Percentiles rank a stretch among this genome's conserved stretches.
phyloP scores from a whole-genome alignment of 2,113 vertebrate species.

The Barbus barbus region DNA sequence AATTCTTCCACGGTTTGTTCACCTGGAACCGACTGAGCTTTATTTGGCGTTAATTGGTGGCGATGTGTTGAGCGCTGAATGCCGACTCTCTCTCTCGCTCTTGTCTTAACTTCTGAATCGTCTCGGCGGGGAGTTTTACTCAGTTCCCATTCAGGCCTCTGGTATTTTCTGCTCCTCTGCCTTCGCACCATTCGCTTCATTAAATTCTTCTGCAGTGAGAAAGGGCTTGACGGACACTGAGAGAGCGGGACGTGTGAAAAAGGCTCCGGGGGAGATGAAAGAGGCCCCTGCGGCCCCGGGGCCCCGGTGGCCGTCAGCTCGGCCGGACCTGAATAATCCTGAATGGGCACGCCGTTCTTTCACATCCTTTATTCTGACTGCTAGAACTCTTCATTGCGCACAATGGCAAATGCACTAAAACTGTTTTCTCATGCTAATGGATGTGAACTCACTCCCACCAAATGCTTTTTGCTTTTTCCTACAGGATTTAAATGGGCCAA shows the following conservation, averaged over 20 bases:
- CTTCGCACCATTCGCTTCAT: constrained; percentile 79
- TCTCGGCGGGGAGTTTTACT: constrained; percentile 66
- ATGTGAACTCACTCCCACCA: constrained; percentile 77
- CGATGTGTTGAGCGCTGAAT: neutral
- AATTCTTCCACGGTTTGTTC: neutral
- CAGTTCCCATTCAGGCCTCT: constrained; percentile 55
- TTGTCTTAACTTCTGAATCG: constrained; percentile 67
- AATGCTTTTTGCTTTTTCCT: constrained; percentile 56
- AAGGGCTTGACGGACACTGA: constrained; percentile 78
- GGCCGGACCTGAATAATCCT: constrained; percentile 78
- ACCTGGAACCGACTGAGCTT: neutral
- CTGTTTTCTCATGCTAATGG: constrained; percentile 97
- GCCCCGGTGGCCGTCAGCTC: constrained; percentile 74
- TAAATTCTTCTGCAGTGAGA: constrained; percentile 86
- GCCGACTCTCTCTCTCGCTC: constrained; percentile 23
- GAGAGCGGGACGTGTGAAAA: constrained; percentile 70
- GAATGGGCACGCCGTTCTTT: constrained; percentile 84
- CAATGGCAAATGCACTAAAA: constrained; percentile 91
- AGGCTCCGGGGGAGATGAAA: constrained; percentile 79
- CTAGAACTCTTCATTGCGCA: constrained; percentile 87
- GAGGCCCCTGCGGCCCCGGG: constrained; percentile 81
- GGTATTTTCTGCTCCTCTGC: neutral
- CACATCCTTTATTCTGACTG: constrained; percentile 82
- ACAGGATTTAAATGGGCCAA: constrained; percentile 57
- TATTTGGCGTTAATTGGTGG: constrained; percentile 8